Percentiles rank a stretch among this genome's conserved stretches.
Evolutionary conservation across 2,797 vertebrate genomes (phyloP).

Genomic region (Morelia viridis): DNA sequence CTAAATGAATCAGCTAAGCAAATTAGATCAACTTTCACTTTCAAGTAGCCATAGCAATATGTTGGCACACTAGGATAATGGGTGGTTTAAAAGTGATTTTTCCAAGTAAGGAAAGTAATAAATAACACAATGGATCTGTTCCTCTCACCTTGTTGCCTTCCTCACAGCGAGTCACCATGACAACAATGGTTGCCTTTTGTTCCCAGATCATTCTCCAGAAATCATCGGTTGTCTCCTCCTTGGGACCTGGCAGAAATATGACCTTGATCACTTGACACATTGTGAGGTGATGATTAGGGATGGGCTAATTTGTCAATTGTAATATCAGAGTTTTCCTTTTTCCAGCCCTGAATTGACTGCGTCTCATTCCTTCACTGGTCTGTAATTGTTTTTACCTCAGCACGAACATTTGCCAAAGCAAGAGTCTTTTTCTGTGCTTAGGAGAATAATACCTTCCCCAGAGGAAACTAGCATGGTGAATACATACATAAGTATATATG

Average conservation of each 20-base stretch:
- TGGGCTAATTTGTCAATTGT: background rate
- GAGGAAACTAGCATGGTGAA: background rate
- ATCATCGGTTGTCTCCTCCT: slow-evolving; percentile 89
- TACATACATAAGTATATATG: too few species aligned
- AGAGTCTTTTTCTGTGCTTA: background rate
- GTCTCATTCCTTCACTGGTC: background rate
- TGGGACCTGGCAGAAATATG: slow-evolving; percentile 80
- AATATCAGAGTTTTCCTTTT: background rate
- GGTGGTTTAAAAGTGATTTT: background rate
- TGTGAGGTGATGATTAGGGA: background rate
- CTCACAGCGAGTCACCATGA: slow-evolving; percentile 97
- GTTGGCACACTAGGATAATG: background rate
- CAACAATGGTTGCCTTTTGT: slow-evolving; percentile 92
- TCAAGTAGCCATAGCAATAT: background rate
- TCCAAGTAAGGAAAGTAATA: background rate
- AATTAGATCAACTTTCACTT: background rate
- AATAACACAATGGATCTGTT: background rate
- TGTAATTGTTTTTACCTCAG: background rate
- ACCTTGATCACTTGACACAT: background rate
- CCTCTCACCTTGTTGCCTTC: slow-evolving; percentile 88
- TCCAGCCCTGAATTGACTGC: background rate
- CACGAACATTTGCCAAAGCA: background rate
- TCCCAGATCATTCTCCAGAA: slow-evolving; percentile 99
- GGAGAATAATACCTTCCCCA: background rate
- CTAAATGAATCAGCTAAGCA: background rate